Evolutionary conservation across 2,797 vertebrate species (phyloP).

Genomic region (Argentina silus): DNA sequence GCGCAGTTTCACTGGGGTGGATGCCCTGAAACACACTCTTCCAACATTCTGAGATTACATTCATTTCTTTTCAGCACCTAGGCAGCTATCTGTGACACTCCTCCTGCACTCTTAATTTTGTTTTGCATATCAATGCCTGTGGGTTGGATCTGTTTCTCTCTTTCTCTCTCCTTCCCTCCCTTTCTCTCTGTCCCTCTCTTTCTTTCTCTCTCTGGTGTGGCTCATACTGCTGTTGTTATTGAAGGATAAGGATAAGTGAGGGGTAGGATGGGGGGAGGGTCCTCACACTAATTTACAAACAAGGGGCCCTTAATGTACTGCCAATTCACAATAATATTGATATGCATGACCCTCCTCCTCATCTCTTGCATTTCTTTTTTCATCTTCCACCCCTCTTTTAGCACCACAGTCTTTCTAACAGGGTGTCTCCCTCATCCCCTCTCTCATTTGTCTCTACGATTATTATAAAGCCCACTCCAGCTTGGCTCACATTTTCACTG

Average conservation of each 20-base stretch:
- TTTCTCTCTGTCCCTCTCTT: slow-evolving; percentile 9
- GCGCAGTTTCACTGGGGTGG: no score
- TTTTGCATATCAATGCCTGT: slow-evolving; percentile 35
- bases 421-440: slow-evolving; percentile 55
- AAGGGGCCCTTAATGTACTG: slow-evolving; percentile 32
- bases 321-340: slow-evolving; percentile 46
- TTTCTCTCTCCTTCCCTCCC: slow-evolving; percentile 13
- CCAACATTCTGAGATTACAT: no score
- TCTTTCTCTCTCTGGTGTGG: slow-evolving; percentile 8
- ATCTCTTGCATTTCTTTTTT: slow-evolving; percentile 37
- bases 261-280: not conserved
- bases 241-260: not conserved
- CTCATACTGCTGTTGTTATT: slow-evolving; percentile 15
- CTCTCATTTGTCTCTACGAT: slow-evolving; percentile 67
- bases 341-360: slow-evolving; percentile 32
- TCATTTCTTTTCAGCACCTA: no score
- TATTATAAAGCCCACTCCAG: slow-evolving; percentile 65
- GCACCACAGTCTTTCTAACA: slow-evolving; percentile 43
- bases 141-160: slow-evolving; percentile 12
- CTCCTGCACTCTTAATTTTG: slow-evolving; percentile 10
- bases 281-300: slow-evolving; percentile 37
- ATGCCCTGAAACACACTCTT: no score
- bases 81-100: no score
- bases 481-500: slow-evolving; percentile 53
- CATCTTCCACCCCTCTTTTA: slow-evolving; percentile 21